Conservation (phyloP, 2,888 invertebrate genomes). For the Artemia sinica region DNA sequence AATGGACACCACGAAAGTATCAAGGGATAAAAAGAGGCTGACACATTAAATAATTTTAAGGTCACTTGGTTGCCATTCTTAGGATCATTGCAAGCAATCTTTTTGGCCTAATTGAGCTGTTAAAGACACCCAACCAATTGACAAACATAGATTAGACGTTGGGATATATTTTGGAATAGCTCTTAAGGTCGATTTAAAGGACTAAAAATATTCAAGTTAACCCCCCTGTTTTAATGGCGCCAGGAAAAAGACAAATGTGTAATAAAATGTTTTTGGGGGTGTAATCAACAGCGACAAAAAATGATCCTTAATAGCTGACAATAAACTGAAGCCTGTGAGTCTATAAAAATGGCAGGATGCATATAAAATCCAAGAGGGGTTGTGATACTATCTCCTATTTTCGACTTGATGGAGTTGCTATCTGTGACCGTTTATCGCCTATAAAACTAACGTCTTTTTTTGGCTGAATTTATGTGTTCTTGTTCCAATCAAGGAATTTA, state of each 20-base stretch:
- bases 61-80: too few relatives aligned
- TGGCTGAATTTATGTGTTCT: too few relatives aligned
- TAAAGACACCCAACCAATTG: too few relatives aligned
- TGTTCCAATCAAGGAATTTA: too few relatives aligned
- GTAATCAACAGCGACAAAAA: constrained; percentile 12
- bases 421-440: neutral
- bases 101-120: too few relatives aligned
- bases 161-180: too few relatives aligned
- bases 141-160: too few relatives aligned
- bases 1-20: too few relatives aligned
- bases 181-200: neutral
- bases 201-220: neutral
- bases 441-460: neutral
- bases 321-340: constrained; percentile 10
- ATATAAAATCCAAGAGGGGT: neutral
- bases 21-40: too few relatives aligned
- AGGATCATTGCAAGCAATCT: too few relatives aligned
- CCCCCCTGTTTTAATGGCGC: constrained; percentile 6
- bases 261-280: neutral
- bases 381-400: constrained; percentile 9
- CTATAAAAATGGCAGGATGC: constrained; percentile 4
- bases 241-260: constrained; percentile 2
- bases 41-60: too few relatives aligned
- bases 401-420: neutral
- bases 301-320: constrained; percentile 11